Evolutionary conservation across 2,113 vertebrate species (phyloP), one percentile per base, ranked within the genome.

Genomic region (Ellobius talpinus): DNA sequence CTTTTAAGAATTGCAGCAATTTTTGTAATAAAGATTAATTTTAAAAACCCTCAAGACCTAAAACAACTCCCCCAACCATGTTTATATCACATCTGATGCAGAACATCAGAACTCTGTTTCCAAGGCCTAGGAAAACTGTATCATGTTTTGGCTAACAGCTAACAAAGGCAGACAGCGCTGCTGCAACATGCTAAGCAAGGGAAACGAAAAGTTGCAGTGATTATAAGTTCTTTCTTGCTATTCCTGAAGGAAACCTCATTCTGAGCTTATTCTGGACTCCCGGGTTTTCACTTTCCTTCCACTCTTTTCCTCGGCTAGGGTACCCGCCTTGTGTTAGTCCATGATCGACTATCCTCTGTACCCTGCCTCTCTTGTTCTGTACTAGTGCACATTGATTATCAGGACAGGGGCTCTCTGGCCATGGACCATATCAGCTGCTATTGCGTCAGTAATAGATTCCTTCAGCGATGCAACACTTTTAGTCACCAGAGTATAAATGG

Each of bases 391-490:
- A 97, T 95, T 93, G 96, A 97, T 95, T 91, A 82, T 87, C 93
- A 74, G 42, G 89, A 93, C 52, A 94, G 96, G 92, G 92, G 63
- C 93, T 88, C 90, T 90, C 81, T 79, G 66, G 90, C 47, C 45
- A 39, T 87, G 77, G 52, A 23, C 61, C n/a, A 1, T 45, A 93
- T 68, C 61, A 94, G 93, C 76, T 73, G 78, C 88, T 96, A 72
- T 87, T 79, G 96, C 92, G 74, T 84, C 79, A 79, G 42, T 76
- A 93, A 97, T 96, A 96, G 79, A 96, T 93, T 96, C 72, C 76
- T 90, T 89, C 93, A 24, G 88, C 47, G 74, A n/a, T 66, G 68
- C 26, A 86, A 93, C 52, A 78, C 61, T 97, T 92, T 95, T 63
- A 65, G 72, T 90, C 89, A 52, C 45, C 61, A 76, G 63, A 78